These are phyloP conservation scores for Pedetes capensis DNA, from an alignment of 2,113 vertebrate genomes.

Conservation along the genomic window DNA sequence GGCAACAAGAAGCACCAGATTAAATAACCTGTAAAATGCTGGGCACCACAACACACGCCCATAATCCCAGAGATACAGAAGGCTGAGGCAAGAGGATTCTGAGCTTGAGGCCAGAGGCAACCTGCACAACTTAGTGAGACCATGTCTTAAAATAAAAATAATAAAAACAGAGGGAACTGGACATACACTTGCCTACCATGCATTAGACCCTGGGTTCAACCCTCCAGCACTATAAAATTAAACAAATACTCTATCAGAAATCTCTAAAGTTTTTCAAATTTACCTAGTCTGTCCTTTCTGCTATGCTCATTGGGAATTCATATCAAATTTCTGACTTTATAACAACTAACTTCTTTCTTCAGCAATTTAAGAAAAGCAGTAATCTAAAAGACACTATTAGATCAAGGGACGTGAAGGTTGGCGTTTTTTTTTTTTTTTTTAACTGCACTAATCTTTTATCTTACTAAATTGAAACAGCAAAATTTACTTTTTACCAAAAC, in stretches of 20 bases:
- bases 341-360: neutral
- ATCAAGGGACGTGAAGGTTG: constrained; percentile 4
- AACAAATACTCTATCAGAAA: too few relatives aligned
- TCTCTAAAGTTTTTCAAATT: neutral
- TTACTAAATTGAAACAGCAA: constrained; percentile 18
- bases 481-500: constrained; percentile 37
- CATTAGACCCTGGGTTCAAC: too few relatives aligned
- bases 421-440: too few relatives aligned
- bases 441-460: constrained; percentile 3
- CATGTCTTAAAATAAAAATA: too few relatives aligned
- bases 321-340: constrained; percentile 10
- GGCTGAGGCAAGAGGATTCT: too few relatives aligned
- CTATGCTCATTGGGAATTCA: neutral
- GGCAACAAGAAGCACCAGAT: neutral
- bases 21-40: neutral
- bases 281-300: neutral
- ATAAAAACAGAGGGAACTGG: too few relatives aligned
- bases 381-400: constrained; percentile 10
- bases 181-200: too few relatives aligned
- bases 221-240: too few relatives aligned
- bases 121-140: too few relatives aligned
- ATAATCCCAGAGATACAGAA: too few relatives aligned
- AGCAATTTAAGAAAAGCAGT: neutral
- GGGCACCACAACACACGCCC: too few relatives aligned
- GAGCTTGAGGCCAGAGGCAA: too few relatives aligned